phyloP scores from a whole-genome alignment of 2,113 vertebrate genomes.

The Hemichromis elongatus region DNA sequence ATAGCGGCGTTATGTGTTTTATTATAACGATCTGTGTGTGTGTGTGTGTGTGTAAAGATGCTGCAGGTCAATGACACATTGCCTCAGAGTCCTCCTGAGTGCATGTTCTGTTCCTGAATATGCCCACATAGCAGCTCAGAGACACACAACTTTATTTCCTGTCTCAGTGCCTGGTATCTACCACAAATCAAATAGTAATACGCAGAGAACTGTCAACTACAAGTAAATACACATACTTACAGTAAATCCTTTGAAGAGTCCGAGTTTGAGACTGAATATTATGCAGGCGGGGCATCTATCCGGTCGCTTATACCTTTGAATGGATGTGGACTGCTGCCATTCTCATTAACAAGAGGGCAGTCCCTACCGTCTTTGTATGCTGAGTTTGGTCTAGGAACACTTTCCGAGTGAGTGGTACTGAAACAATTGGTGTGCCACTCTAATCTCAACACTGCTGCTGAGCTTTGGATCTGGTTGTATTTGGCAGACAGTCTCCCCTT shows the following conservation, averaged over 20 bases:
- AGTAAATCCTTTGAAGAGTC: not conserved
- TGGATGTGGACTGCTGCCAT: conserved; percentile 27
- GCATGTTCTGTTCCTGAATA: conserved; percentile 20
- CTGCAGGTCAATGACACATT: not conserved
- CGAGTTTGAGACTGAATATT: not conserved
- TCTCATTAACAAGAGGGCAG: conserved; percentile 26
- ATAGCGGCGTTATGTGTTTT: not conserved
- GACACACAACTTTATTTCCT: conserved; percentile 29
- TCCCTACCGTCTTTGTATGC: conserved; percentile 28
- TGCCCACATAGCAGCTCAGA: conserved; percentile 34
- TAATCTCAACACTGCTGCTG: conserved; percentile 50
- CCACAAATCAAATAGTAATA: not conserved
- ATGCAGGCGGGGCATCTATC: not conserved
- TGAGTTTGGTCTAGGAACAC: conserved; percentile 32
- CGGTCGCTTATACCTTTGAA: conserved; percentile 12
- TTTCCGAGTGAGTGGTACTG: conserved; percentile 45
- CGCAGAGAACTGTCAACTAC: not conserved
- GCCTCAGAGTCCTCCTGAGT: not conserved
- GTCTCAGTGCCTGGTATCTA: not conserved
- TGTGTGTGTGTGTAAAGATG: not conserved
- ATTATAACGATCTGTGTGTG: not conserved
- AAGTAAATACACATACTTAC: not conserved
- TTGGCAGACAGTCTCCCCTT: conserved; percentile 41
- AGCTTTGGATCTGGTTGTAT: conserved; percentile 38
- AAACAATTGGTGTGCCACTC: conserved; percentile 50